Conservation (phyloP, 2,113 vertebrate genomes). For the Dromaius novaehollandiae region DNA sequence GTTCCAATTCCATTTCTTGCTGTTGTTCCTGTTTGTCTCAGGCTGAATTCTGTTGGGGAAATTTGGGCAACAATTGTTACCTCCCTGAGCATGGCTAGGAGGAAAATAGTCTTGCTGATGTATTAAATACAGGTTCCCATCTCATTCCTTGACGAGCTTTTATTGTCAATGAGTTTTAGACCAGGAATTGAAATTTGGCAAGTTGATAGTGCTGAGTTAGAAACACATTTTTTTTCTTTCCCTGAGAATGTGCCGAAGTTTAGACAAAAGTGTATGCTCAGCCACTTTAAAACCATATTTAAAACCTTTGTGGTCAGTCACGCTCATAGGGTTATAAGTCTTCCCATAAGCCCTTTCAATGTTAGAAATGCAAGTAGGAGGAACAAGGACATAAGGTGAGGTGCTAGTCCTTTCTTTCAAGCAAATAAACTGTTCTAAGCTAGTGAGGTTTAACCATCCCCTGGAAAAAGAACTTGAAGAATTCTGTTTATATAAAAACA, state of each 20-base stretch:
- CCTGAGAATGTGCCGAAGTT: not conserved
- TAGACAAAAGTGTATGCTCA: not conserved
- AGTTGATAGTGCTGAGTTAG: not conserved
- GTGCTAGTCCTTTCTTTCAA: not conserved
- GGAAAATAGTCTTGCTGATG: not conserved
- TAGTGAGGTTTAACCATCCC: not conserved
- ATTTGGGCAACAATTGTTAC: not conserved
- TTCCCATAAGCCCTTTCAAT: not conserved
- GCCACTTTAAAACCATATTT: not conserved
- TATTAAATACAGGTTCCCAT: not conserved
- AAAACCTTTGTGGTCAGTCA: not conserved
- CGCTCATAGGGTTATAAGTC: not conserved
- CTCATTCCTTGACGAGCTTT: not conserved
- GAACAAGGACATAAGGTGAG: not conserved
- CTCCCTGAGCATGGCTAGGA: not conserved
- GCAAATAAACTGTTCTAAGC: not conserved
- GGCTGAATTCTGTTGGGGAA: not conserved
- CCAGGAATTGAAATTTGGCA: not conserved
- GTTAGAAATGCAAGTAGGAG: not conserved
- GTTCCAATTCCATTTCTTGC: not conserved
- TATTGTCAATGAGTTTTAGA: not conserved
- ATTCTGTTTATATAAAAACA: not conserved
- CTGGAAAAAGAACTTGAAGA: not conserved
- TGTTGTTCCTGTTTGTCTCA: not conserved
- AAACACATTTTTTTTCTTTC: not conserved